A percentile compares a stretch with the other conserved stretches of the same genome.
phyloP scores from a whole-genome alignment of 1,140 invertebrate species.

The Drosophila mauritiana region DNA sequence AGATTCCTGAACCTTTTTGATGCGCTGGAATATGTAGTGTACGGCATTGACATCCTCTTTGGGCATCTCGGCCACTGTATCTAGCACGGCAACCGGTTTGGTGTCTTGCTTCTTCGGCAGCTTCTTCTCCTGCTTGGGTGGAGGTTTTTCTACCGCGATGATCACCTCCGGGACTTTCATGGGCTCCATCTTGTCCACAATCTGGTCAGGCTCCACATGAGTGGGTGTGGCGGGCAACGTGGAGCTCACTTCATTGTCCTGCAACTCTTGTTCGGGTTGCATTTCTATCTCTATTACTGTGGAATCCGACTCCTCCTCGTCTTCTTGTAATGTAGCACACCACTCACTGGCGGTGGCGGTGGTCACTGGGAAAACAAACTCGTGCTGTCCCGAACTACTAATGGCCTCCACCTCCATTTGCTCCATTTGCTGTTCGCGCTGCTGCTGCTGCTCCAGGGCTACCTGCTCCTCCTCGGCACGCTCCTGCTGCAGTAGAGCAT shows the following conservation, averaged over 20 bases:
- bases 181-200: background rate
- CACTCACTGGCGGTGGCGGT: background rate
- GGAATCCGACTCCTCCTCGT: background rate
- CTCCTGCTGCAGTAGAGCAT: slow-evolving; percentile 78
- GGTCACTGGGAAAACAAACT: slow-evolving; percentile 21
- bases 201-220: background rate
- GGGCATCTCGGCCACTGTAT: slow-evolving; percentile 45
- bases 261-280: slow-evolving; percentile 24
- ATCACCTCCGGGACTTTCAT: slow-evolving; percentile 3
- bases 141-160: background rate
- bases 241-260: slow-evolving; percentile 69
- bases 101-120: background rate
- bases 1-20: slow-evolving; percentile 43
- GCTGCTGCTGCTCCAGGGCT: slow-evolving; percentile 60
- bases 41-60: slow-evolving; percentile 47
- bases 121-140: slow-evolving; percentile 3
- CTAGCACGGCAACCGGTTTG: slow-evolving; percentile 7
- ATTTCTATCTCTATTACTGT: slow-evolving; percentile 1
- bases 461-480: slow-evolving; percentile 78
- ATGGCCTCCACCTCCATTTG: slow-evolving; percentile 36
- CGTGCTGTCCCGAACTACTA: slow-evolving; percentile 25
- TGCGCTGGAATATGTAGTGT: slow-evolving; percentile 47
- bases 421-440: slow-evolving; percentile 30
- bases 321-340: background rate
- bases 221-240: slow-evolving; percentile 57